Percentiles rank a stretch among this genome's conserved stretches.
phyloP scores from a whole-genome alignment of 2,888 invertebrate species.

The Pyrrhosoma nymphula region DNA sequence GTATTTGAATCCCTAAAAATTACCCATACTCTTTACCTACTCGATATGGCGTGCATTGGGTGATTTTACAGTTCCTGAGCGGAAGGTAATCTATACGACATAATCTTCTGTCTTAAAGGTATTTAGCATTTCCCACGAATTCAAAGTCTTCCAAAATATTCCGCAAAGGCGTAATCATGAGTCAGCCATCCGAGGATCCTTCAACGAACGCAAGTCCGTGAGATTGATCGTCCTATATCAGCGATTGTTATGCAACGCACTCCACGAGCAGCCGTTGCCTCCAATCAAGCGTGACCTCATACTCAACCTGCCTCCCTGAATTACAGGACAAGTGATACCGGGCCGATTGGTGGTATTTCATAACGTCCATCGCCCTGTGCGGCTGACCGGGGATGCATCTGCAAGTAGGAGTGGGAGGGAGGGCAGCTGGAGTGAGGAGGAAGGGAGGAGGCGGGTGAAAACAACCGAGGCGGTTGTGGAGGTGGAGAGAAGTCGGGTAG shows the following conservation, averaged over 20 bases:
- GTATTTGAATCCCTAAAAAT: too few species aligned
- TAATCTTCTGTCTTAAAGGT: too few species aligned
- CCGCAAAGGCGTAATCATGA: neutral
- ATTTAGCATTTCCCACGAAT: too few species aligned
- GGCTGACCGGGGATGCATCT: constrained; percentile 17
- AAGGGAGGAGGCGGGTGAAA: too few species aligned
- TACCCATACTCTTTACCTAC: too few species aligned
- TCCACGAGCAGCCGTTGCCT: neutral
- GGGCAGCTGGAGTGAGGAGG: neutral
- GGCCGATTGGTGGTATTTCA: constrained; percentile 23
- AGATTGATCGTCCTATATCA: neutral
- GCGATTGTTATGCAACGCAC: neutral
- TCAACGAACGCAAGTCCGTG: neutral
- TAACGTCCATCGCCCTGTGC: neutral
- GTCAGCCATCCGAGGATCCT: neutral
- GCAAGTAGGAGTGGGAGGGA: neutral
- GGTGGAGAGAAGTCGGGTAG: too few species aligned
- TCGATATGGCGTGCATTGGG: too few species aligned
- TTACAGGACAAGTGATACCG: neutral
- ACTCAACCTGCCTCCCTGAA: constrained; percentile 21
- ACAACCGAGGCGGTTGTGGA: too few species aligned
- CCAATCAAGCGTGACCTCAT: constrained; percentile 27
- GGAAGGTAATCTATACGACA: too few species aligned
- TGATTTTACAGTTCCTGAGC: too few species aligned
- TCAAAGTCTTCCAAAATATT: neutral